phyloP scores from a whole-genome alignment of 2,888 invertebrate species.

The Mythimna albipuncta region DNA sequence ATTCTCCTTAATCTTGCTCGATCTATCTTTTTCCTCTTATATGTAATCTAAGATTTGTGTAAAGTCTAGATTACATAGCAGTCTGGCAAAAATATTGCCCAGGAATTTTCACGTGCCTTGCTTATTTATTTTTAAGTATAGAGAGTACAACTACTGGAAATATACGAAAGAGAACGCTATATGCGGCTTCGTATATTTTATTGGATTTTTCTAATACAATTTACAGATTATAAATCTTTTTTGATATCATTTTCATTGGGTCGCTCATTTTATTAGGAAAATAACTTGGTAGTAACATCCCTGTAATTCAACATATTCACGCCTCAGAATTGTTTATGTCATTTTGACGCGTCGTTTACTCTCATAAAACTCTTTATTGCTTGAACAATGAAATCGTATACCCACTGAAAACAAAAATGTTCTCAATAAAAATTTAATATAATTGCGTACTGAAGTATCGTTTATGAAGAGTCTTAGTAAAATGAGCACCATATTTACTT shows the following conservation, averaged over 20 bases:
- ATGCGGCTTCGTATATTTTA: background rate
- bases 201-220: background rate
- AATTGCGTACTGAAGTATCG: slow-evolving; percentile 4
- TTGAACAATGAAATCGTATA: slow-evolving; percentile 52
- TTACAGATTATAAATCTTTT: slow-evolving; percentile 18
- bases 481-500: background rate
- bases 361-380: slow-evolving; percentile 53
- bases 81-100: no score
- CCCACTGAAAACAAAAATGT: slow-evolving; percentile 29
- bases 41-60: background rate
- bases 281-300: slow-evolving; percentile 21
- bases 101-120: background rate
- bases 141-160: background rate
- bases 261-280: slow-evolving; percentile 17
- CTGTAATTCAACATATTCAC: slow-evolving; percentile 30
- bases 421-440: slow-evolving; percentile 13
- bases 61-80: background rate
- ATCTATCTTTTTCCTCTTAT: background rate
- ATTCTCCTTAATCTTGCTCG: background rate
- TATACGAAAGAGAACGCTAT: background rate
- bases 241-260: slow-evolving; percentile 1
- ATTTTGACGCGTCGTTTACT: slow-evolving; percentile 34
- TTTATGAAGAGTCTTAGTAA: slow-evolving; percentile 10
- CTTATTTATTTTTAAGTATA: background rate
- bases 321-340: slow-evolving; percentile 43